Evolutionary conservation across 2,888 invertebrate species (phyloP).

Genomic region (Bimastos eiseni): DNA sequence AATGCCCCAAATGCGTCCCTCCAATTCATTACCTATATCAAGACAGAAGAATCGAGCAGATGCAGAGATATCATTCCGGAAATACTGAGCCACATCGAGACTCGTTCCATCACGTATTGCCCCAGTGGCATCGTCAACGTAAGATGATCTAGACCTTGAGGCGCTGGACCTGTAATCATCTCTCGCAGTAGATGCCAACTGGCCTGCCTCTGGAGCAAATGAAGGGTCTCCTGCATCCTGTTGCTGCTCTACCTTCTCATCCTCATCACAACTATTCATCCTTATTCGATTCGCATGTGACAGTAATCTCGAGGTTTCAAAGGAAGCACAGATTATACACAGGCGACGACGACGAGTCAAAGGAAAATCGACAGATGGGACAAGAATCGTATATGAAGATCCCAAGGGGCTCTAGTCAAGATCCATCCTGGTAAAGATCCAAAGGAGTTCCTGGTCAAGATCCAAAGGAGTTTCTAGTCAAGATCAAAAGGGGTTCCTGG

Average conservation of each 20-base stretch:
- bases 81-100: not conserved
- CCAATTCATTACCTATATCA: not conserved
- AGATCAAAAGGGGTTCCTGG: too few relatives aligned
- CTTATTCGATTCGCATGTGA: not conserved
- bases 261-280: not conserved
- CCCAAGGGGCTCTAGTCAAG: too few relatives aligned
- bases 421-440: too few relatives aligned
- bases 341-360: not conserved
- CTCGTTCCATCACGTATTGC: not conserved
- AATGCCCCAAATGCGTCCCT: not conserved
- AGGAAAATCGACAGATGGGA: not conserved
- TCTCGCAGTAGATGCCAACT: not conserved
- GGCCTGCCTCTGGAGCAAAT: not conserved
- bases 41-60: constrained; percentile 3
- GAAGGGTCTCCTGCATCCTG: not conserved
- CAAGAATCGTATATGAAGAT: too few relatives aligned
- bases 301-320: not conserved
- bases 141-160: not conserved
- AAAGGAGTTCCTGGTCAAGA: too few relatives aligned
- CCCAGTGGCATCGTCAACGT: not conserved
- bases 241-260: too few relatives aligned
- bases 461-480: too few relatives aligned
- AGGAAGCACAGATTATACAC: not conserved
- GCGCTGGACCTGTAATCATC: not conserved
- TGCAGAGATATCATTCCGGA: not conserved